Conservation (phyloP, 2,888 invertebrate species). For the Malthinus seriepunctatus region DNA sequence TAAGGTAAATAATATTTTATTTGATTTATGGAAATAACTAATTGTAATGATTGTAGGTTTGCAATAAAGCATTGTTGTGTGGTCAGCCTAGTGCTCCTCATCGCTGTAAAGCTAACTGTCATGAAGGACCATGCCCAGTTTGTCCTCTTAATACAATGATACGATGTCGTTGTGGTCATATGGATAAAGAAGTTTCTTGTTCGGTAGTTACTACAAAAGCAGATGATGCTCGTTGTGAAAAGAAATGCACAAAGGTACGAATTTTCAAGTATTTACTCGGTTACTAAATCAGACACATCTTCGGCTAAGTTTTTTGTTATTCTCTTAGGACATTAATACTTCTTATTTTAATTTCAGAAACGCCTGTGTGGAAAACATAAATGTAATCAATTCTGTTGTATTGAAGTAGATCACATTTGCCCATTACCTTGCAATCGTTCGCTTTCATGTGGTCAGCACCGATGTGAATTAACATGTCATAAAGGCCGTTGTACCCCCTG, state of each 20-base stretch:
- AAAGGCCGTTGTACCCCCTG: conserved; percentile 82
- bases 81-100: conserved; percentile 70
- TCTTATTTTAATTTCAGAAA: conserved; percentile 56
- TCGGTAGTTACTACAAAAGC: conserved; percentile 68
- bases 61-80: conserved; percentile 68
- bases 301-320: no score
- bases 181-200: conserved; percentile 81
- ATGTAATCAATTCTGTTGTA: conserved; percentile 89
- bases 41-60: conserved; percentile 59
- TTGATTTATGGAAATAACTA: conserved; percentile 18
- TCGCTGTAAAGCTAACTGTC: conserved; percentile 68
- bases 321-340: neutral
- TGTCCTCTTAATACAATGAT: conserved; percentile 77
- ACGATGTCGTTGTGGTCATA: conserved; percentile 84
- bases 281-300: no score
- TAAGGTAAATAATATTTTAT: conserved; percentile 54
- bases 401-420: conserved; percentile 84
- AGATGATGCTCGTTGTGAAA: conserved; percentile 82
- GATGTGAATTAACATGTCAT: conserved; percentile 89
- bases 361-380: conserved; percentile 86
- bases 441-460: conserved; percentile 85
- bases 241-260: conserved; percentile 81
- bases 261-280: no score
- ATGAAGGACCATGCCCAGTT: conserved; percentile 75
- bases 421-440: conserved; percentile 79